phyloP scores from a whole-genome alignment of 2,888 invertebrate genomes.

The Leptinotarsa juncta region DNA sequence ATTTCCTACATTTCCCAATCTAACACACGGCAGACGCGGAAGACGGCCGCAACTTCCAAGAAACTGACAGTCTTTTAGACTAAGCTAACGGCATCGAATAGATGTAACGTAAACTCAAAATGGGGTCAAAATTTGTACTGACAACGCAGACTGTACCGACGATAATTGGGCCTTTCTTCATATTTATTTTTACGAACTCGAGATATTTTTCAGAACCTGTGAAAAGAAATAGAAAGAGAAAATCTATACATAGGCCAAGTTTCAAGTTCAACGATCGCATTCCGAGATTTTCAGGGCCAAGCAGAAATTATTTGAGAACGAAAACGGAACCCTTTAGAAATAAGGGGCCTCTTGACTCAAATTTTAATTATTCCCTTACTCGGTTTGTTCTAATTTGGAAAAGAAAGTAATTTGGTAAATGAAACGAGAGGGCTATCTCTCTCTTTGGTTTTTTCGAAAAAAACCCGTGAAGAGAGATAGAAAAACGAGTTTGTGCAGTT shows the following conservation, averaged over 20 bases:
- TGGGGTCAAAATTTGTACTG: constrained; percentile 65
- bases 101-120: constrained; percentile 63
- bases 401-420: constrained; percentile 13
- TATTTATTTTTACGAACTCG: constrained; percentile 66
- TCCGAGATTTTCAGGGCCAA: constrained; percentile 33
- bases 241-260: constrained; percentile 34
- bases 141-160: constrained; percentile 57
- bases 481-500: constrained; percentile 48
- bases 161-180: constrained; percentile 65
- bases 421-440: constrained; percentile 46
- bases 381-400: constrained; percentile 29
- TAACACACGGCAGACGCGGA: constrained; percentile 45
- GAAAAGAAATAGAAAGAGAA: constrained; percentile 63
- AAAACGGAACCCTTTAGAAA: background rate
- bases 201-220: constrained; percentile 62
- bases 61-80: constrained; percentile 57
- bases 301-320: constrained; percentile 28
- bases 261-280: constrained; percentile 62
- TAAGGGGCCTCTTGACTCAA: constrained; percentile 14
- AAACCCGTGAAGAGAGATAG: constrained; percentile 55
- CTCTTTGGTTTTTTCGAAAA: constrained; percentile 55
- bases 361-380: constrained; percentile 32
- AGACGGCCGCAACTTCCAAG: constrained; percentile 46
- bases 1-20: constrained; percentile 50
- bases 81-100: constrained; percentile 63